A percentile compares a stretch with the other conserved stretches of the same genome.
Conservation (phyloP, 2,113 vertebrate genomes). For the Podiceps cristatus region DNA sequence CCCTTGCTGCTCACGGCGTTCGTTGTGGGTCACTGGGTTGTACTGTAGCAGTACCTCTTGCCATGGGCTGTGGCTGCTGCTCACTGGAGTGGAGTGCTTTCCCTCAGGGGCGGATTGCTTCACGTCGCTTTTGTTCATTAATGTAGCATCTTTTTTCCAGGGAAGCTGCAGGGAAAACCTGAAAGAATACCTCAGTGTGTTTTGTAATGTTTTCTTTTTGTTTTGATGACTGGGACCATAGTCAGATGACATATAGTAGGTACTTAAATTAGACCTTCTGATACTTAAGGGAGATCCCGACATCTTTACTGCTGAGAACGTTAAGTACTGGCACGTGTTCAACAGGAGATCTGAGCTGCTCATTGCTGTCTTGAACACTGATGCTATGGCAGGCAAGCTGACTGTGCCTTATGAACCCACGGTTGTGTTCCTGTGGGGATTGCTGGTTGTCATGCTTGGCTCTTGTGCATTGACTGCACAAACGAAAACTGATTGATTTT, state of each 20-base stretch:
- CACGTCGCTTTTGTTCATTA: not conserved
- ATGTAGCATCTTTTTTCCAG: not conserved
- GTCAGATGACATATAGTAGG: not conserved
- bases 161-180: not conserved
- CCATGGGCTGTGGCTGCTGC: not conserved
- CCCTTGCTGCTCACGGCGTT: not conserved
- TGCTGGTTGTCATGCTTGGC: not conserved
- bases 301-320: not conserved
- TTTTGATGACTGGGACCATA: not conserved
- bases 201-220: not conserved
- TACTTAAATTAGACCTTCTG: not conserved
- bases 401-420: not conserved
- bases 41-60: not conserved
- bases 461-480: not conserved
- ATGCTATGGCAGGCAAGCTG: not conserved
- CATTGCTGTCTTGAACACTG: not conserved
- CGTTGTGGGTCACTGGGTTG: not conserved
- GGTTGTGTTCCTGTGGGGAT: fast-evolving
- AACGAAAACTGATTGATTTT: not conserved
- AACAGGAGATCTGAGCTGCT: not conserved
- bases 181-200: not conserved
- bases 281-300: not conserved
- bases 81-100: constrained; percentile 1
- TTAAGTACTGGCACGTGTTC: fast-evolving
- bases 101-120: not conserved